These are phyloP conservation scores for Sinohyriopsis cumingii DNA, from an alignment of 2,888 invertebrate species.

Conservation along the genomic window DNA sequence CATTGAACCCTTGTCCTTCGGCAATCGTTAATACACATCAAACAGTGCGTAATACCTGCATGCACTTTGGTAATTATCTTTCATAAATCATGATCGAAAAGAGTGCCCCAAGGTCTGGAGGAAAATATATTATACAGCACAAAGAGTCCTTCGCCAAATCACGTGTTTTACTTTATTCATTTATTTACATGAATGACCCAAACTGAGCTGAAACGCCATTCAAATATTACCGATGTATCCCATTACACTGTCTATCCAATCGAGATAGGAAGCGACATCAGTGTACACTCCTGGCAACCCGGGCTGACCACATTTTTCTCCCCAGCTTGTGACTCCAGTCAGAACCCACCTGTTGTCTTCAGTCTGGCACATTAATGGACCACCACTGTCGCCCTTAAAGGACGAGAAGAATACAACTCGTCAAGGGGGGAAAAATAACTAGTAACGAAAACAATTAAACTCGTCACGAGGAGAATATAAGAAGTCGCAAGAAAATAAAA, in stretches of 20 bases:
- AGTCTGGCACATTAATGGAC: constrained; percentile 62
- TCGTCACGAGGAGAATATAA: background rate
- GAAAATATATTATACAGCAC: too few relatives aligned
- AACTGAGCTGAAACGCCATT: too few relatives aligned
- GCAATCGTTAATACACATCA: too few relatives aligned
- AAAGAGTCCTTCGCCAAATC: too few relatives aligned
- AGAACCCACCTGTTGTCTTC: constrained; percentile 46
- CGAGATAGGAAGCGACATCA: constrained; percentile 47
- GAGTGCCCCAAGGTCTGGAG: too few relatives aligned
- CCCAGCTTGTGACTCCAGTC: constrained; percentile 67
- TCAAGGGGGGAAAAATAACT: background rate
- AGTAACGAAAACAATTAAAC: background rate
- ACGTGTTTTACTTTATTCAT: too few relatives aligned
- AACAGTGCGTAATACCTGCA: too few relatives aligned
- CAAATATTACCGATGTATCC: constrained; percentile 13
- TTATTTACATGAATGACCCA: too few relatives aligned
- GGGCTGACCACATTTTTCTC: constrained; percentile 55
- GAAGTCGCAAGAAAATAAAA: background rate
- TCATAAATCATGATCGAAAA: too few relatives aligned
- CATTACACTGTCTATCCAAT: constrained; percentile 52
- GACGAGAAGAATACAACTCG: background rate
- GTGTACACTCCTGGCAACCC: constrained; percentile 67
- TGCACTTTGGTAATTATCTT: too few relatives aligned
- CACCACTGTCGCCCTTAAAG: constrained; percentile 66
- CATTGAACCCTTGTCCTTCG: too few relatives aligned